Conservation (phyloP, 2,888 invertebrate species). For the Amitus sp. region DNA sequence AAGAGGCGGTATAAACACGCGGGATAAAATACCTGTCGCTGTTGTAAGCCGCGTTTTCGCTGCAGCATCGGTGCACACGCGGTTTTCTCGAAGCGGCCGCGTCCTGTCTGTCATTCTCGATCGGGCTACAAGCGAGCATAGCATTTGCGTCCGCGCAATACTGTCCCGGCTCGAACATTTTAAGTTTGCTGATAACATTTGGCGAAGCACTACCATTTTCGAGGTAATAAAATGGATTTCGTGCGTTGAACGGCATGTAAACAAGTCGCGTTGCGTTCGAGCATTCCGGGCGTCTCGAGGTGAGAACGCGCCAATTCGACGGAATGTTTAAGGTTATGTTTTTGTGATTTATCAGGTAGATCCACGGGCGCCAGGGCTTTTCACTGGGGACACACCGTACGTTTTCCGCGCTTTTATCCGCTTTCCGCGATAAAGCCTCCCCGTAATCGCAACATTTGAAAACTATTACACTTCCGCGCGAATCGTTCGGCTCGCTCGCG, state of each 20-base stretch:
- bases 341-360: constrained; percentile 69
- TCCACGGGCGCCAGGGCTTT: constrained; percentile 69
- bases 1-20: background rate
- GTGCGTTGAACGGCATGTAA: constrained; percentile 50
- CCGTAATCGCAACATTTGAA: constrained; percentile 70
- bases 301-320: constrained; percentile 66
- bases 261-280: constrained; percentile 54
- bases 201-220: constrained; percentile 74
- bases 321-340: constrained; percentile 67
- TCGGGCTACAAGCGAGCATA: constrained; percentile 71
- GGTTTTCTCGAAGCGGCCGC: constrained; percentile 61
- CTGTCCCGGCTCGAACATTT: constrained; percentile 67
- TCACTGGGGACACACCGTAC: constrained; percentile 53
- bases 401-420: constrained; percentile 43
- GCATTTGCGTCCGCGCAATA: constrained; percentile 78
- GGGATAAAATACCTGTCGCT: constrained; percentile 63
- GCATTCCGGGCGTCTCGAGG: constrained; percentile 62
- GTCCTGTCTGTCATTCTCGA: constrained; percentile 55
- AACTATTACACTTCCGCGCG: constrained; percentile 54
- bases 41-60: constrained; percentile 72
- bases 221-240: constrained; percentile 69
- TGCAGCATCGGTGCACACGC: constrained; percentile 77
- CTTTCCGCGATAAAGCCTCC: constrained; percentile 65
- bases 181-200: constrained; percentile 64
- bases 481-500: constrained; percentile 39